Evolutionary conservation across 1,140 invertebrate species (phyloP).

Genomic region (Leptopilina clavipes): DNA sequence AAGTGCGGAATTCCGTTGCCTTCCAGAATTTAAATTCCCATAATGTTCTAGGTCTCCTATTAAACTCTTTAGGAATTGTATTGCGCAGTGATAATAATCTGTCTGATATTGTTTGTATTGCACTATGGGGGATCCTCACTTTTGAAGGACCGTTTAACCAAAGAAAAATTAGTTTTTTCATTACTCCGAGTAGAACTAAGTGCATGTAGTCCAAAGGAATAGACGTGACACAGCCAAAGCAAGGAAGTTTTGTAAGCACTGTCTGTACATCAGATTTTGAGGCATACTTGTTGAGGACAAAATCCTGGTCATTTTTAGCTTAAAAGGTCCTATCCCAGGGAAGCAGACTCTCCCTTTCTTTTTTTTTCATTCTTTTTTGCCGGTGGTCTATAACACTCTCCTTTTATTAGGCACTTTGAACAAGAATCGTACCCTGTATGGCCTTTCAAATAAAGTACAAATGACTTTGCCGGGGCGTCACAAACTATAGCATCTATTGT

Average conservation of each 20-base stretch:
- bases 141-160: conserved; percentile 55
- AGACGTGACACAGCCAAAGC: conserved; percentile 49
- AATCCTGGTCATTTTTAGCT: conserved; percentile 44
- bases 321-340: neutral
- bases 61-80: conserved; percentile 56
- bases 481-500: neutral
- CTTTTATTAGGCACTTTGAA: conserved; percentile 56
- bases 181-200: conserved; percentile 60
- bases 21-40: conserved; percentile 53
- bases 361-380: too few relatives aligned
- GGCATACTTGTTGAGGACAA: conserved; percentile 43
- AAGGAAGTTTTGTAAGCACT: conserved; percentile 35
- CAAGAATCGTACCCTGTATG: neutral
- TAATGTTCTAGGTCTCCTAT: conserved; percentile 53
- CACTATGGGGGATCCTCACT: conserved; percentile 30
- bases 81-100: conserved; percentile 8
- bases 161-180: conserved; percentile 57
- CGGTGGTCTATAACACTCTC: conserved; percentile 37
- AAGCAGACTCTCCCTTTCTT: too few relatives aligned
- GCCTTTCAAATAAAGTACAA: too few relatives aligned
- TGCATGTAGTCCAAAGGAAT: conserved; percentile 65
- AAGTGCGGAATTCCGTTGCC: conserved; percentile 60
- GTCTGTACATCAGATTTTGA: conserved; percentile 41
- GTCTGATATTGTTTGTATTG: conserved; percentile 35
- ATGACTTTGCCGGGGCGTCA: too few relatives aligned